These are phyloP conservation scores for Eurystomus gularis DNA, from an alignment of 2,113 vertebrate species.

Conservation along the genomic window DNA sequence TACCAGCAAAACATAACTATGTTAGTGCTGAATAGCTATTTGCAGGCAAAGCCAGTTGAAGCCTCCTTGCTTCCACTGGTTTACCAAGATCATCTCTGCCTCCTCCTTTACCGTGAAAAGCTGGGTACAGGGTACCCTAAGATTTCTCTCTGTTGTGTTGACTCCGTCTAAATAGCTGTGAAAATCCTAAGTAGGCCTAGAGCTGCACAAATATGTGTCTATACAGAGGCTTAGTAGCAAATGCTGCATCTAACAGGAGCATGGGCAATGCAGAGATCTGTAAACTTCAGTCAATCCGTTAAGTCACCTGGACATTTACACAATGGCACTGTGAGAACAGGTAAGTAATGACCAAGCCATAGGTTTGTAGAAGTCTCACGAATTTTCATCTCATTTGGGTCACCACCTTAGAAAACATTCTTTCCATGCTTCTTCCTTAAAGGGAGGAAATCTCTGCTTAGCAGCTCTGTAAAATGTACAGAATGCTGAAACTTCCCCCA, in stretches of 20 bases:
- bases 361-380: background rate
- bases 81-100: background rate
- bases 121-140: background rate
- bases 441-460: background rate
- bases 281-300: background rate
- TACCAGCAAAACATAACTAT: background rate
- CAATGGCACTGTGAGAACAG: background rate
- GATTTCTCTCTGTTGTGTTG: background rate
- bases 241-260: background rate
- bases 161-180: background rate
- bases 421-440: background rate
- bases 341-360: background rate
- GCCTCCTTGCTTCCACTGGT: background rate
- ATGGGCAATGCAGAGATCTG: background rate
- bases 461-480: background rate
- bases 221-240: background rate
- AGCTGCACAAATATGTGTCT: background rate
- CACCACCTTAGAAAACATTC: background rate
- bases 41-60: background rate
- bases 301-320: background rate
- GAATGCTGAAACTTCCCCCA: fast-evolving
- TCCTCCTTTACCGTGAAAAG: background rate
- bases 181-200: background rate
- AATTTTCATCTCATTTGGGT: background rate
- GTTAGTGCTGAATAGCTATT: background rate